Evolutionary conservation across 2,113 vertebrate species (phyloP).

Genomic region (Suncus etruscus): DNA sequence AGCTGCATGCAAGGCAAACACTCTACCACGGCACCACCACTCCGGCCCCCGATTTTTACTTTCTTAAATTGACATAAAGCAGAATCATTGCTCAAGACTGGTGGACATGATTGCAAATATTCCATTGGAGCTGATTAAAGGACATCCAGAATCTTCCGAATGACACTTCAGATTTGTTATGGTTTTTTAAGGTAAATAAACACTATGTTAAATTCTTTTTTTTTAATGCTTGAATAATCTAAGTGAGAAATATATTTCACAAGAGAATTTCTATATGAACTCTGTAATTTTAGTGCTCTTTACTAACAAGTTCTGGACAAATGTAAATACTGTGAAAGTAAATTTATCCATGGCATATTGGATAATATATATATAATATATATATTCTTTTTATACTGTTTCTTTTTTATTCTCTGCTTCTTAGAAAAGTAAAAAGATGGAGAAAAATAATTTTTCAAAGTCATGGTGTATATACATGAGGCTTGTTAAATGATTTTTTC

Average conservation of each 20-base stretch:
- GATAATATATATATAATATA: no score
- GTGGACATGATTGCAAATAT: neutral
- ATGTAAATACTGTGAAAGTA: slow-evolving; percentile 50
- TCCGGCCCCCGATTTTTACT: slow-evolving; percentile 5
- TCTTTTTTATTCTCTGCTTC: neutral
- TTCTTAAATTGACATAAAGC: slow-evolving; percentile 21
- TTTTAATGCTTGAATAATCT: neutral
- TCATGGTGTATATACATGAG: neutral
- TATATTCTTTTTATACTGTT: slow-evolving; percentile 12
- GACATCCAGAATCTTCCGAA: slow-evolving; percentile 43
- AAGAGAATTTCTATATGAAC: slow-evolving; percentile 63
- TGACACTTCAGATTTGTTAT: slow-evolving; percentile 38
- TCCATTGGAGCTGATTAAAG: slow-evolving; percentile 27
- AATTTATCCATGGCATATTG: slow-evolving; percentile 44
- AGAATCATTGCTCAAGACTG: slow-evolving; percentile 34
- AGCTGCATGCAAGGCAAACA: no score
- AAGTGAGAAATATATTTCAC: slow-evolving; percentile 54
- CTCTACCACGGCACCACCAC: no score
- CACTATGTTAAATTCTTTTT: neutral
- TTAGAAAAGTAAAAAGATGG: neutral
- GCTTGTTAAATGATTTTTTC: slow-evolving; percentile 30
- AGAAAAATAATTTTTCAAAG: neutral
- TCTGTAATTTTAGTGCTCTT: slow-evolving; percentile 53
- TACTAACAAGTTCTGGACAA: slow-evolving; percentile 71
- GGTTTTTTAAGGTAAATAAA: slow-evolving; percentile 25